phyloP scores from a whole-genome alignment of 1,140 invertebrate genomes.

The Drosophila truncata region DNA sequence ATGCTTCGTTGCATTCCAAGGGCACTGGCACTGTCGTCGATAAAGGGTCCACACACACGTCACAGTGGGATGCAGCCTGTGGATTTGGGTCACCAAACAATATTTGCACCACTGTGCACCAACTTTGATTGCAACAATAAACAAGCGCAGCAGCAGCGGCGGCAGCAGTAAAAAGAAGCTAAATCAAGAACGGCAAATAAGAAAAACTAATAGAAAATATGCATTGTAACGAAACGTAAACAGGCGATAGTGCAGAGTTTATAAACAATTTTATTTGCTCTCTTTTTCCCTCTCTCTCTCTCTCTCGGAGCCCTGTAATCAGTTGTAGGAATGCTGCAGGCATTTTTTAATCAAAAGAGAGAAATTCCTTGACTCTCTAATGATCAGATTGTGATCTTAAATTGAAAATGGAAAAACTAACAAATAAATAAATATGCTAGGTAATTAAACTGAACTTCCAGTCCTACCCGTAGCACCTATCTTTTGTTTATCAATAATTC shows the following conservation, averaged over 20 bases:
- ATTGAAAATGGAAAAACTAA: neutral
- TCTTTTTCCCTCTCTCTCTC: neutral
- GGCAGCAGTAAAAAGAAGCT: slow-evolving; percentile 25
- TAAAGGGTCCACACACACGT: slow-evolving; percentile 10
- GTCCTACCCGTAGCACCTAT: too few species aligned
- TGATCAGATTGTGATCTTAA: slow-evolving; percentile 3
- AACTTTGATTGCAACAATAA: slow-evolving; percentile 65
- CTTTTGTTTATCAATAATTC: too few species aligned
- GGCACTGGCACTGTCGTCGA: slow-evolving; percentile 18
- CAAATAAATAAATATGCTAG: neutral
- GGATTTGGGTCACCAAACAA: neutral
- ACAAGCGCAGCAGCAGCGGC: slow-evolving; percentile 24
- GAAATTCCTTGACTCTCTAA: neutral
- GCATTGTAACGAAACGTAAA: slow-evolving; percentile 72
- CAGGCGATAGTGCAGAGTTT: slow-evolving; percentile 64
- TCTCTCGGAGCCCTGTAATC: slow-evolving; percentile 12
- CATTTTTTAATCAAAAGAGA: slow-evolving; percentile 3
- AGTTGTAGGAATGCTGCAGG: slow-evolving; percentile 3
- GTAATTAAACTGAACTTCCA: neutral
- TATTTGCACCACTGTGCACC: slow-evolving; percentile 39
- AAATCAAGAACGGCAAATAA: slow-evolving; percentile 43
- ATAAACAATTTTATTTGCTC: slow-evolving; percentile 31
- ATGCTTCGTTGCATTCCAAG: slow-evolving; percentile 47
- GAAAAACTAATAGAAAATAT: slow-evolving; percentile 60
- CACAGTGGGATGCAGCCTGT: slow-evolving; percentile 9